Evolutionary conservation across 2,888 invertebrate species (phyloP), one percentile per base, ranked within the genome.

Genomic region (Aquatica leii): DNA sequence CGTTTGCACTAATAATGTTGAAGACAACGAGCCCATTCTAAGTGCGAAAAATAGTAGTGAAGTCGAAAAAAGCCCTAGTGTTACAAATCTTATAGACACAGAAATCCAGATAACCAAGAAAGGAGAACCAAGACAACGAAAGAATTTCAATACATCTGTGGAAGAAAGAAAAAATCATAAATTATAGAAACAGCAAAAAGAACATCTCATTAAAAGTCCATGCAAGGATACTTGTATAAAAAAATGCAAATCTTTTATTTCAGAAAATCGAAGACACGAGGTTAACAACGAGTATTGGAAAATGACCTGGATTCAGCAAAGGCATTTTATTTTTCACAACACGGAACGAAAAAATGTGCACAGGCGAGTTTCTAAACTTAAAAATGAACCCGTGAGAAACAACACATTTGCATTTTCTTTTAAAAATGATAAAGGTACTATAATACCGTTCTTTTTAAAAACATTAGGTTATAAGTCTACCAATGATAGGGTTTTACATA

Each of bases 141-240:
- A 15, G 17, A 9, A 43, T 15, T 6, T 43, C 8, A 43, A 43
- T 15, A 43, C 43, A 15, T 15, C 43, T 6, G 43, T 14, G 15
- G 43, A 43, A 43, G 43, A 43, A 15, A 43, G 43, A 43, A 43
- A 43, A 43, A 43, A 43, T 5, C 43, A 43, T n/a, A 43, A 43
- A 11, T 43, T 43, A 43, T 14, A 43, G 14, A 15, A 43, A 43
- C 14, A 43, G 17, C 43, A 15, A 43, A 43, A 43, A 43, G 15
- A 43, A 17, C 43, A 43, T 43, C 43, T 43, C 17, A 43, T 9
- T 5, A 43, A 43, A 11, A 43, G 43, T 43, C 43, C 43, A 43
- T 43, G 43, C 43, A 43, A 15, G 12, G 15, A 43, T 15, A 43
- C 43, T 9, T 43, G 43, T 17, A 43, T n/a, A 15, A 43, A 43